Evolutionary conservation across 2,888 invertebrate species (phyloP).

Genomic region (Yponomeuta evonymella): DNA sequence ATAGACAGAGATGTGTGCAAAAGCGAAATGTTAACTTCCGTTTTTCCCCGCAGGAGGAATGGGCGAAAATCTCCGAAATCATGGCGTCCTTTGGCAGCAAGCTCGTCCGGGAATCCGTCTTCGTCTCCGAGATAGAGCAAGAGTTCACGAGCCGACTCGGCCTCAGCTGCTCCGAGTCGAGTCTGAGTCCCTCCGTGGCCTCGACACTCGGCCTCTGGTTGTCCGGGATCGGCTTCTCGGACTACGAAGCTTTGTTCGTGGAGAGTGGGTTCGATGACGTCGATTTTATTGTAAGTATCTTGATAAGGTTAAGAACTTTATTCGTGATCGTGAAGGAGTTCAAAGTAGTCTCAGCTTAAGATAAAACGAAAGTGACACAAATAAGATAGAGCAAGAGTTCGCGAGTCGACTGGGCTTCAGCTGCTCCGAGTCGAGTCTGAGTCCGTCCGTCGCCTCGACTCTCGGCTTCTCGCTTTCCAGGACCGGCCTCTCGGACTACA

Average conservation of each 20-base stretch:
- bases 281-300: conserved; percentile 89
- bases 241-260: conserved; percentile 89
- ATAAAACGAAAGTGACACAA: no score
- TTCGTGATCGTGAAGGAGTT: no score
- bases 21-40: neutral
- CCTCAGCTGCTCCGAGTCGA: conserved; percentile 73
- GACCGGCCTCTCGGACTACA: conserved; percentile 87
- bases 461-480: conserved; percentile 88
- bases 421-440: conserved; percentile 74
- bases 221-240: conserved; percentile 83
- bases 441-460: conserved; percentile 77
- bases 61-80: conserved; percentile 97
- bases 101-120: conserved; percentile 84
- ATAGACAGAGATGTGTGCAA: no score
- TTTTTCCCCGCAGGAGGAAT: conserved; percentile 83
- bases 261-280: conserved; percentile 94
- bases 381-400: conserved; percentile 84
- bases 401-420: conserved; percentile 81
- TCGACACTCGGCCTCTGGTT: conserved; percentile 88
- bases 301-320: no score
- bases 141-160: conserved; percentile 86
- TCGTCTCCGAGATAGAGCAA: conserved; percentile 86
- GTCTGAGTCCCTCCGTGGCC: conserved; percentile 76
- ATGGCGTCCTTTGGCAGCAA: conserved; percentile 95
- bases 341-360: no score